Base-by-base conservation (phyloP, 2,797 vertebrate genomes). In the Pangasius sanitwongsei region DNA sequence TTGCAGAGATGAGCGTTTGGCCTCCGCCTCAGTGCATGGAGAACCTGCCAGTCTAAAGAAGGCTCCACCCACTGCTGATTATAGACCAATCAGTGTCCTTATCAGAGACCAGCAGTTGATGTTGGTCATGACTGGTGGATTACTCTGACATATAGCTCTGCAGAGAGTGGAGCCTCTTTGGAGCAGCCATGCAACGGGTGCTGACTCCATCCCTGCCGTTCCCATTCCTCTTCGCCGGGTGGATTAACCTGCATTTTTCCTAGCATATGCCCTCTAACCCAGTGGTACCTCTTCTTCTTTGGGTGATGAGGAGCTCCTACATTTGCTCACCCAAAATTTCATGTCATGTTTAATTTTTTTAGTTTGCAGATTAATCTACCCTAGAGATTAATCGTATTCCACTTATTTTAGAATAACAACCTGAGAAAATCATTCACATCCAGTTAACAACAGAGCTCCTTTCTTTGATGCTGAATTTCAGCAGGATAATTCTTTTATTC, bases 321-420 rank as follows among this genome's bases (percentile, higher is more conserved):
- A 91, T 91, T 86, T 87, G 72, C 89, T 87, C 87, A 70, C 72
- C 74, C 67, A 23, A 87, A 86, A 89, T 86, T 87, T 65, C 70
- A 92, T 82, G 70, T 87, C 23, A 82, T 86, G 31, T 44, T 89
- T 83, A 16, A 13, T 83, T 63, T 72, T 85, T n/a, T 85, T 57
- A 50, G 2, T 67, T 65, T 81, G 89, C 95, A 93, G 95, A 96
- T 96, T 97, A 96, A 96, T 96, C 95, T 95, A 95, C 94, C 95
- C 94, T 91, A 44, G 88, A 95, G 91, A 93, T 94, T 93, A 95
- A 96, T 96, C 91, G 90, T 87, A 90, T 93, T 83, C 63, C n/a
- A 92, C 69, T 94, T 92, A 41, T 87, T 90, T 87, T 88, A 69
- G 23, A 92, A 92, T 48, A 92, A 92, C 89, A 80, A 91, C 34